These are phyloP conservation scores for Pseudomyrmex concolor DNA, from an alignment of 1,140 invertebrate species.

Conservation along the genomic window DNA sequence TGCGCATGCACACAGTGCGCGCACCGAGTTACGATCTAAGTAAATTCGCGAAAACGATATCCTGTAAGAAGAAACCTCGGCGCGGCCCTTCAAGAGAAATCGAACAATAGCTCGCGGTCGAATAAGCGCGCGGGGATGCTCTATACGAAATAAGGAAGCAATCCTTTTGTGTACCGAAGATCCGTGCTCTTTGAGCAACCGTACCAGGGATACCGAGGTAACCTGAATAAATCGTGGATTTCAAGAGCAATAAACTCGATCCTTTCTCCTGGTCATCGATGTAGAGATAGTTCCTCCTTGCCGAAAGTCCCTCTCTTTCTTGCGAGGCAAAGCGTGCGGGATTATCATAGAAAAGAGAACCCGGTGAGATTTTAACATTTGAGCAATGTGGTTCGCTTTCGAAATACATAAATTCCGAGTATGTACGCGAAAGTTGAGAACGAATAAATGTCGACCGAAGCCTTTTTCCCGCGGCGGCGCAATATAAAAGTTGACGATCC, in stretches of 20 bases:
- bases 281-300: constrained; percentile 42
- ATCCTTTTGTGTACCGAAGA: constrained; percentile 71
- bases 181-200: constrained; percentile 51
- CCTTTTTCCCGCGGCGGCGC: background rate
- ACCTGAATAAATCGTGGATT: constrained; percentile 71
- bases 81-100: constrained; percentile 3
- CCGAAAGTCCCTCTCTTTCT: constrained; percentile 65
- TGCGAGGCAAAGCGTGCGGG: background rate
- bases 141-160: constrained; percentile 65
- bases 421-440: constrained; percentile 7
- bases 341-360: constrained; percentile 65
- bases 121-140: constrained; percentile 62
- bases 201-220: constrained; percentile 61
- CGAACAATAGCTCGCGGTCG: constrained; percentile 69
- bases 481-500: constrained; percentile 22
- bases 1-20: background rate
- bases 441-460: constrained; percentile 29
- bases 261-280: constrained; percentile 43
- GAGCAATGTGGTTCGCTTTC: constrained; percentile 22
- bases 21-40: background rate
- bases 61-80: constrained; percentile 26
- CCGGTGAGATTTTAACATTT: constrained; percentile 31
- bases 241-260: constrained; percentile 65
- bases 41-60: constrained; percentile 48
- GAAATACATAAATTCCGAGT: constrained; percentile 43